Evolutionary conservation across 92 coral and sea anemone species (phyloP).

Genomic region (Plumapathes pennacea): DNA sequence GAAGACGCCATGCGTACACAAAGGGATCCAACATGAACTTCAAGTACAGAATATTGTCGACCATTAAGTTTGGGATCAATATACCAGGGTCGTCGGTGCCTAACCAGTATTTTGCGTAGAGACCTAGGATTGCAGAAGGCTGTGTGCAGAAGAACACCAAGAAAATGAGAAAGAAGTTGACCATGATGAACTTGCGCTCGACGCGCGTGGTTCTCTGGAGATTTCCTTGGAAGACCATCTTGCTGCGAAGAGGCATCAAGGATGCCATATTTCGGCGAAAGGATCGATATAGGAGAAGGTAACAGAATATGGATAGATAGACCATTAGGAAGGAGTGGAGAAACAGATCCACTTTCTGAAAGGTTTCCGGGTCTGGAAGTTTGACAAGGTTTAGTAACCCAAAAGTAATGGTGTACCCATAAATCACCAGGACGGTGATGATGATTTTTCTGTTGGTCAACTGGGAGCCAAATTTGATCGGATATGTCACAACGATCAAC

Average conservation of each 20-base stretch:
- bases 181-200: constrained; percentile 1
- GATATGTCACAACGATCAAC: constrained; percentile 20
- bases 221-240: neutral
- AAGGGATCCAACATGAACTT: constrained; percentile 9
- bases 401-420: constrained; percentile 1
- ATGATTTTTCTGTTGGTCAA: constrained; percentile 5
- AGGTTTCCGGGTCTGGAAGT: neutral
- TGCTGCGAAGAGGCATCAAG: constrained; percentile 8
- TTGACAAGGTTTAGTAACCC: constrained; percentile 1
- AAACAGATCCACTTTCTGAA: constrained; percentile 9
- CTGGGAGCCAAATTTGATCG: constrained; percentile 6
- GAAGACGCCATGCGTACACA: constrained; percentile 23
- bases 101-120: neutral
- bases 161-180: neutral
- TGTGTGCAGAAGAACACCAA: neutral
- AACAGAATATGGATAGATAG: constrained; percentile 3
- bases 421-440: neutral
- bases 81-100: neutral
- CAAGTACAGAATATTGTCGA: constrained; percentile 2
- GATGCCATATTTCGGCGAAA: constrained; percentile 7
- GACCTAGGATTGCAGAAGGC: constrained; percentile 1
- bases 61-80: neutral
- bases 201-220: neutral
- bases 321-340: constrained; percentile 4
- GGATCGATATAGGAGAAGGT: constrained; percentile 9